Base-by-base conservation (phyloP, 2,113 vertebrate species). In the Pelvicachromis taeniatus region DNA sequence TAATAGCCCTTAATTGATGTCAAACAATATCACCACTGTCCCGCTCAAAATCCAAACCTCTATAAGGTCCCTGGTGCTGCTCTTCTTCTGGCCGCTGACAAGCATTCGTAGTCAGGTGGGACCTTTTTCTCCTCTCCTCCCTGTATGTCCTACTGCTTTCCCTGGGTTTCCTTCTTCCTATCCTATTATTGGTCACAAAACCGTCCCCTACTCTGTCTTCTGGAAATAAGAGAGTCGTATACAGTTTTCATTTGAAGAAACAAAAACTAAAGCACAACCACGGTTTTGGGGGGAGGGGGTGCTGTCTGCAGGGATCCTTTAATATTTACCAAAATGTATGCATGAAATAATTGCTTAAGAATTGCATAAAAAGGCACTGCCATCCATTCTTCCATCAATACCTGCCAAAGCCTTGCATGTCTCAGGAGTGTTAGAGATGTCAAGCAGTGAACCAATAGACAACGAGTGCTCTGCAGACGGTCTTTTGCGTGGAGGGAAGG, bases 401-500 rank as follows among this genome's bases (percentile, higher is more conserved):
- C 99, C 98, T 97, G 96, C 95, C 21, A 92, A 94, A 23, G 95
- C 83, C 85, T 96, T 91, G 90, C 96, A 96, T 0, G 97, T 97
- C 5, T 99, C 99, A 0, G 98, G 98, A 13, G 99, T 99, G 91
- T 99, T 99, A 40, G 98, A 99, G 91, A 99, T 97, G 94, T 99
- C 98, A 77, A 99, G 95, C 70, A 99, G 94, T 38, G 99, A 99
- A 2, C 97, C 97, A 73, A 98, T 97, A 1, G 99, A 99, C 81
- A 99, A 94, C 0, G 97, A 98, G 94, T 98, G 97, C 38, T 99
- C 99, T 17, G 97, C 98, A 1, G 99, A 99, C 0, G 96, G 97
- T 19, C 99, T 96, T 89, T 99, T 99, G 7, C 97, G 96, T 17
- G 98, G 98, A 9, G 98, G 98, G 83, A 99, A 99, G 0, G 98